These are phyloP conservation scores for Felis catus DNA, from an alignment of 2,113 vertebrate genomes.

Conservation along the genomic window F.catus_Fca126_mat1.0 CM031415.1:164184501-164185000, in stretches of 20 bases:
- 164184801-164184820: neutral
- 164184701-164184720: neutral
- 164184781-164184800: neutral
- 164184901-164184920: neutral
- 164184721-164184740: neutral
- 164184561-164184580: neutral
- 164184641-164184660: neutral
- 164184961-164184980: neutral
- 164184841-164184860: neutral
- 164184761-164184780: neutral
- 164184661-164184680: neutral
- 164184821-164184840: neutral
- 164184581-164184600: neutral
- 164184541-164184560: neutral
- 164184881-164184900: conserved; percentile 14
- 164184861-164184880: neutral
- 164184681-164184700: neutral
- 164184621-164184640: neutral
- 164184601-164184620: neutral
- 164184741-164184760: neutral
- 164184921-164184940: neutral
- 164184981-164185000: neutral
- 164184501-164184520: neutral
- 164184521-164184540: neutral
- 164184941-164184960: neutral